A percentile compares a stretch with the other conserved stretches of the same genome.
These are phyloP conservation scores for Liopterus haemorrhoidalis DNA, from an alignment of 2,888 invertebrate species.

Conservation along the genomic window DNA sequence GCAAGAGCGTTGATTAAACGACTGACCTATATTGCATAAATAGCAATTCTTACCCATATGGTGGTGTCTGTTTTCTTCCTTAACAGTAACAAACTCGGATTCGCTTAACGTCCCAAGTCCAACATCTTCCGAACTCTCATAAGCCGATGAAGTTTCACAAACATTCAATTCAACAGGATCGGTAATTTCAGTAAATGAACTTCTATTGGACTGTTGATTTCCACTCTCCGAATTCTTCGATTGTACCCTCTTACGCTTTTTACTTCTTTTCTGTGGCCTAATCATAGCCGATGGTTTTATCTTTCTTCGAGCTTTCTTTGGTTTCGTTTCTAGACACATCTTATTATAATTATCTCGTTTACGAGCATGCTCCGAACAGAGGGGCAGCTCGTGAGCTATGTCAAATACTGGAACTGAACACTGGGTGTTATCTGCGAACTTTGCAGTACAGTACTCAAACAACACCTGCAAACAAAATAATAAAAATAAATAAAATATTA, in stretches of 20 bases:
- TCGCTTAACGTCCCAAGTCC: slow-evolving; percentile 56
- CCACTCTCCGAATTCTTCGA: too few relatives aligned
- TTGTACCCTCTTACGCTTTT: slow-evolving; percentile 48
- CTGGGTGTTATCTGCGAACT: slow-evolving; percentile 71
- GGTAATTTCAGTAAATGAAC: slow-evolving; percentile 1
- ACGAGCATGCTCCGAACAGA: slow-evolving; percentile 80
- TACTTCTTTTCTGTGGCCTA: slow-evolving; percentile 53
- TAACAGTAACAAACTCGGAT: slow-evolving; percentile 49
- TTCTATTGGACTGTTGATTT: background rate
- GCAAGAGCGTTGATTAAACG: too few relatives aligned
- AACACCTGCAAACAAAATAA: too few relatives aligned
- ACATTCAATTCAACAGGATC: slow-evolving; percentile 46
- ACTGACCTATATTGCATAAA: too few relatives aligned
- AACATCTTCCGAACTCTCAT: slow-evolving; percentile 59
- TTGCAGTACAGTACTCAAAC: slow-evolving; percentile 74
- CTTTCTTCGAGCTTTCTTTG: slow-evolving; percentile 61
- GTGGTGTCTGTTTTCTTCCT: slow-evolving; percentile 38
- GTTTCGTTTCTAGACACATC: slow-evolving; percentile 68
- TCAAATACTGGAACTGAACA: slow-evolving; percentile 76
- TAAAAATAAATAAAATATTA: too few relatives aligned
- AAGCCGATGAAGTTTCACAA: slow-evolving; percentile 58
- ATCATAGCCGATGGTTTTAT: slow-evolving; percentile 52
- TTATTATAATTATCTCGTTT: slow-evolving; percentile 81
- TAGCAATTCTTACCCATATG: slow-evolving; percentile 40
- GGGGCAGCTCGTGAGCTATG: slow-evolving; percentile 70